Evolutionary conservation across 2,797 vertebrate species (phyloP).

Genomic region (Austrolebias charrua): DNA sequence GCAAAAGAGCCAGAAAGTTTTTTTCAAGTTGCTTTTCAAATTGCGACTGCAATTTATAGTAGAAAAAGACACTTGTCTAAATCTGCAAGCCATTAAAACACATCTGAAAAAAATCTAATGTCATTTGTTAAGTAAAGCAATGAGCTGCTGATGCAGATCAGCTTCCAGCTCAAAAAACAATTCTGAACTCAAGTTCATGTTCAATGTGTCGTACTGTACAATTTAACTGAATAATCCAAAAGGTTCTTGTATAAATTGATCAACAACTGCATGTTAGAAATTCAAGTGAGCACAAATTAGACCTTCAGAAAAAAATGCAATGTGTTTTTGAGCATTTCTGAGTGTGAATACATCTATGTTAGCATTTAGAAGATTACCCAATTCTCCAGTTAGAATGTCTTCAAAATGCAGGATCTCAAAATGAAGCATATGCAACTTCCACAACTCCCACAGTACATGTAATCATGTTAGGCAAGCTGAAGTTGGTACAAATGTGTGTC

Average conservation of each 20-base stretch:
- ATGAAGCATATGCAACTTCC: neutral
- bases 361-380: neutral
- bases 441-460: neutral
- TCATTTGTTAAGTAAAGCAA: neutral
- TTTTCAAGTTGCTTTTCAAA: neutral
- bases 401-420: neutral
- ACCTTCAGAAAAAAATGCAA: no score
- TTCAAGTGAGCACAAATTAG: no score
- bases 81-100: constrained; percentile 1
- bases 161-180: no score
- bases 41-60: neutral
- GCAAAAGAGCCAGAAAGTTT: neutral
- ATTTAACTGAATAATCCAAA: neutral
- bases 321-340: no score
- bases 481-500: neutral
- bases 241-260: neutral
- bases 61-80: neutral
- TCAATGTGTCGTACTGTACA: neutral
- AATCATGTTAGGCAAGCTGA: neutral
- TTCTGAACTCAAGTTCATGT: neutral
- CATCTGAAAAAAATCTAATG: no score
- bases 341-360: no score
- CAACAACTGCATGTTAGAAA: no score
- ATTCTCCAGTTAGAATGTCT: neutral
- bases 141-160: neutral